Evolutionary conservation across 2,113 vertebrate genomes (phyloP).

Genomic region (Rhinichthys klamathensis): DNA sequence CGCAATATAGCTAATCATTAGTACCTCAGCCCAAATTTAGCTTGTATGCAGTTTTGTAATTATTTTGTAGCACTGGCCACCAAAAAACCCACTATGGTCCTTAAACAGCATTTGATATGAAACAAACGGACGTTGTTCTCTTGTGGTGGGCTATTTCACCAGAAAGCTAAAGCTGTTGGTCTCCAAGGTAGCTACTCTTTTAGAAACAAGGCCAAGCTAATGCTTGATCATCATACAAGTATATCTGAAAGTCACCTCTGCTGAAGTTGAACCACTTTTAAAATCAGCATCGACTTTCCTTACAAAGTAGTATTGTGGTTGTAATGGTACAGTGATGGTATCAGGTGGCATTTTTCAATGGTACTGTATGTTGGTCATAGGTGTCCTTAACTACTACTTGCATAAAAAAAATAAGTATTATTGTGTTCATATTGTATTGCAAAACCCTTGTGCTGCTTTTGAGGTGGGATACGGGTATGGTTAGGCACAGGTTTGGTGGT

Average conservation of each 20-base stretch:
- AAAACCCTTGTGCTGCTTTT: too few species aligned
- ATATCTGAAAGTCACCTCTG: conserved; percentile 33
- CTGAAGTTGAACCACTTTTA: conserved; percentile 10
- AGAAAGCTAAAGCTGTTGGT: conserved; percentile 46
- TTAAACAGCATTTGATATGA: conserved; percentile 25
- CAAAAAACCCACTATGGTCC: neutral
- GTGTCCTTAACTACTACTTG: too few species aligned
- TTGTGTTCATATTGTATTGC: too few species aligned
- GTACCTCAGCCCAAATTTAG: neutral
- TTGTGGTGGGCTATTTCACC: conserved; percentile 17
- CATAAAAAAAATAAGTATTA: too few species aligned
- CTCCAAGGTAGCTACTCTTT: conserved; percentile 52
- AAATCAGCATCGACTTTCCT: neutral
- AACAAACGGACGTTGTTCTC: conserved; percentile 51
- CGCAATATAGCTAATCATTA: neutral
- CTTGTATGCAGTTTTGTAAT: neutral
- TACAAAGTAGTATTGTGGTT: too few species aligned
- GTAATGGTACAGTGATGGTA: too few species aligned
- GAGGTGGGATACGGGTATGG: too few species aligned
- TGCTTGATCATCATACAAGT: conserved; percentile 34
- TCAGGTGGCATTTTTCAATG: too few species aligned
- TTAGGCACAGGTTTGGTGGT: too few species aligned
- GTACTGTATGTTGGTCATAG: too few species aligned
- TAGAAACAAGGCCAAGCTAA: conserved; percentile 56
- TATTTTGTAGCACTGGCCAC: neutral